Percentiles rank a stretch among this genome's conserved stretches.
Conservation (phyloP, 2,113 vertebrate species). For the Phalacrocorax aristotelis region DNA sequence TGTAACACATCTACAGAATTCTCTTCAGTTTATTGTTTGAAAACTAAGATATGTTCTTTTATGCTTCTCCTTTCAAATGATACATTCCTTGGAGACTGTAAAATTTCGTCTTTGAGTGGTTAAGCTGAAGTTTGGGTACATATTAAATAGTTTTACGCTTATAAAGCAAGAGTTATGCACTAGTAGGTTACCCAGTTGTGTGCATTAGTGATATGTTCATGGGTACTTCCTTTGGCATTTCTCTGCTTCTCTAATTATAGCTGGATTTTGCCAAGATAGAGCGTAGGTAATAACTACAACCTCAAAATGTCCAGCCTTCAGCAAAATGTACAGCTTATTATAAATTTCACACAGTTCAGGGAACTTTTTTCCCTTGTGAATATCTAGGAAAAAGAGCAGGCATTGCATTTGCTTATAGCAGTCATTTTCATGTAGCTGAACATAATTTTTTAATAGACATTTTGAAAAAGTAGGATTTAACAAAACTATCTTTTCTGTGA, state of each 20-base stretch:
- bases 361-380: neutral
- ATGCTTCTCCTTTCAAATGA: slow-evolving; percentile 46
- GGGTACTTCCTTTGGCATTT: neutral
- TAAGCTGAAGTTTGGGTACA: slow-evolving; percentile 14
- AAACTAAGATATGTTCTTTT: slow-evolving; percentile 42
- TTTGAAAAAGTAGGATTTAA: neutral
- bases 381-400: neutral
- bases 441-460: neutral
- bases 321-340: slow-evolving; percentile 2
- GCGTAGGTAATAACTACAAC: slow-evolving; percentile 27
- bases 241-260: slow-evolving; percentile 17
- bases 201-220: neutral
- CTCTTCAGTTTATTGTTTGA: slow-evolving; percentile 64
- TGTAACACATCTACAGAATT: slow-evolving; percentile 46
- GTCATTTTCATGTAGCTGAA: slow-evolving; percentile 1
- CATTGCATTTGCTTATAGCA: neutral
- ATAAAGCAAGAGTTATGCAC: neutral
- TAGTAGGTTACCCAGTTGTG: neutral
- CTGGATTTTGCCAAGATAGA: slow-evolving; percentile 10
- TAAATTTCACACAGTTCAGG: neutral
- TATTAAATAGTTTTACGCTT: neutral
- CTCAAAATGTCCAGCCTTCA: slow-evolving; percentile 36
- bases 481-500: neutral
- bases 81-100: slow-evolving; percentile 43
- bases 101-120: slow-evolving; percentile 48